Base-by-base conservation (phyloP, 2,888 invertebrate species). In the Amphipoea lucens region DNA sequence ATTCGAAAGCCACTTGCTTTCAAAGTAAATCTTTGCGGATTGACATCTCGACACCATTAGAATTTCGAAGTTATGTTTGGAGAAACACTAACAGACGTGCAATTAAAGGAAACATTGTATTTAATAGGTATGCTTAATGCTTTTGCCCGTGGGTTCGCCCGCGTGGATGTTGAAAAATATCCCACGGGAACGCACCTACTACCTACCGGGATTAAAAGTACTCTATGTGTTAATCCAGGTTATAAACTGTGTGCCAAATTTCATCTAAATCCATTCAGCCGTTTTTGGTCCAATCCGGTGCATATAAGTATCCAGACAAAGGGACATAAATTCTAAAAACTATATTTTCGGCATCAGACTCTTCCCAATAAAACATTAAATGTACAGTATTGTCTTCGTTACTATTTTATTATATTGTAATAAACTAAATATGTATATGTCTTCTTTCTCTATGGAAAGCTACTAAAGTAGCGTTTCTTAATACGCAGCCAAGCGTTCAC, bases 401-500 rank as follows among this genome's bases (percentile, higher is more conserved):
- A 57, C 9, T 57, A 23, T 57, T 57, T 57, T 23, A 9, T 57
- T 9, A 20, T 23, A 57, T 57, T 57, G 1, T 57, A 23, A 9
- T 57, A 57, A 57, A 57, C 9, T 23, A 57, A 23, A 57, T 23
- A 23, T 3, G 0, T 20, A 0, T 36, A 57, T 40, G 23, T 36
- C 48, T 1, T 51, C 4, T 79, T 60, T 48, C 6, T 29, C 4
- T 14, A 45, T 11, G 17, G 54, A 57, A 81, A 74, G 40, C 48
- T 69, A 57, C 17, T 74, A 42, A 57, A 81, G 14, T 20, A 14
- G 29, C 45, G 11, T 67, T 81, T 67, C 51, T 45, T 36, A 76
- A 67, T 81, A 71, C 76, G 81, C 76, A 54, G 9, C 70, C 62
- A 70, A 81, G 42, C 66, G 66, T 48, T 42, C 23, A 66, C 17